Base-by-base conservation (phyloP, 2,888 invertebrate species). In the Drosophila melanosoma region DNA sequence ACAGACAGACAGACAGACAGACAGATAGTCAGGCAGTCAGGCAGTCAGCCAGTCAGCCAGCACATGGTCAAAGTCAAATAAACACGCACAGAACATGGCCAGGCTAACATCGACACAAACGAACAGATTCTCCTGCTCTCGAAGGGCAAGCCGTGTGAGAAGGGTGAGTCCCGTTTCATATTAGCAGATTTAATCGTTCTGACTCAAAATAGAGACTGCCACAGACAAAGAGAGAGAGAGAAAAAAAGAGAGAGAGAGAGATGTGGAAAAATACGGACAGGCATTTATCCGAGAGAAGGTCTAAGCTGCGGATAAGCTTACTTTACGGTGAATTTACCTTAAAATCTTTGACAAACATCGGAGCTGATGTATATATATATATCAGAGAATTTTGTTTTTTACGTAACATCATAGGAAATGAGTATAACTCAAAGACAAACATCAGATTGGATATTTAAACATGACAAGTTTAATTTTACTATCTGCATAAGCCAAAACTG, bases 31-130 rank as follows among this genome's bases (percentile, higher is more conserved):
- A 49, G 49, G 26, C 49, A 49, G 26, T 49, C 49, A 49, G 26
- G 26, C n/a, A 49, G 49, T 49, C 23, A 49, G 49, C n/a, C 48
- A 49, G 26, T 49, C 48, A 49, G 26, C 42, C 68, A 68, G 66
- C 81, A 63, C 68, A 66, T 85, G 84, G 89, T 83, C 87, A 89
- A 88, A 83, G 87, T 72, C 84, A 89, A 83, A 89, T 79, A 82
- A 83, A 89, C 83, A 83, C 83, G 89, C 83, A 89, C 82, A 69
- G 68, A 69, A 69, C 70, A 76, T 72, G 76, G 63, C 63, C 69
- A 64, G 61, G 53, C 54, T 61, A 74, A 75, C 32, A 58, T 61
- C 58, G 36, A 64, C 60, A 56, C 53, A 60, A 48, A 20, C 33
- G 7, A 48, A 17, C 54, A 53, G 61, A 81, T 68, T 56, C 23